A percentile compares a stretch with the other conserved stretches of the same genome.
These are phyloP conservation scores for Chiloscyllium plagiosum DNA, from an alignment of 2,113 vertebrate species.

Conservation along the genomic window DNA sequence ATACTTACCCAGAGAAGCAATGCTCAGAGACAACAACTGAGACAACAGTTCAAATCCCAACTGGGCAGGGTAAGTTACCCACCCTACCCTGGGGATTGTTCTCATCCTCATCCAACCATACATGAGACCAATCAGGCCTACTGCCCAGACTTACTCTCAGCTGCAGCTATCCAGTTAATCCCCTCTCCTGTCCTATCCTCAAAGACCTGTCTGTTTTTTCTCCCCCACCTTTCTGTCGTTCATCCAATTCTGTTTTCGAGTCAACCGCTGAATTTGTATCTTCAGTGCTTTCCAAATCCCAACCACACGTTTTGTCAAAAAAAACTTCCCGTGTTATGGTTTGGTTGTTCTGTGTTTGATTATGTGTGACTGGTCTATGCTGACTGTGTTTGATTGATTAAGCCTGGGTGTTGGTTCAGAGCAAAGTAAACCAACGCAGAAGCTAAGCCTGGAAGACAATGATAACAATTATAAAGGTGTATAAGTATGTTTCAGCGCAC, in stretches of 20 bases:
- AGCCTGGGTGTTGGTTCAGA: too few species aligned
- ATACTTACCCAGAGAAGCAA: constrained; percentile 80
- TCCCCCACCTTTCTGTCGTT: neutral
- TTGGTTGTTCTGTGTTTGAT: too few species aligned
- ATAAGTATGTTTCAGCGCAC: too few species aligned
- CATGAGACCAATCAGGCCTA: neutral
- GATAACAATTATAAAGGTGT: too few species aligned
- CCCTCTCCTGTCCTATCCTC: neutral
- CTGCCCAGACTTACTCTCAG: neutral
- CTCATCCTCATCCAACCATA: neutral
- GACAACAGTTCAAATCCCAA: constrained; percentile 82
- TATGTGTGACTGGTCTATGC: too few species aligned
- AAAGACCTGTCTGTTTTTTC: neutral
- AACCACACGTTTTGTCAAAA: too few species aligned
- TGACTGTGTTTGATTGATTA: too few species aligned
- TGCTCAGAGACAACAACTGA: constrained; percentile 81
- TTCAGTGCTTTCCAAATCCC: too few species aligned
- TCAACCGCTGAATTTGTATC: too few species aligned
- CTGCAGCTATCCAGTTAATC: neutral
- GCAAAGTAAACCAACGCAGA: too few species aligned
- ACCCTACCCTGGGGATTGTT: neutral
- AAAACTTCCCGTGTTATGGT: too few species aligned
- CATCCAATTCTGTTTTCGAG: neutral
- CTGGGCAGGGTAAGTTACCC: constrained; percentile 71
- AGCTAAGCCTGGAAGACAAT: too few species aligned